A percentile compares a stretch with the other conserved stretches of the same genome.
phyloP scores from a whole-genome alignment of 2,888 invertebrate species.

The Leucophenga maculata region DNA sequence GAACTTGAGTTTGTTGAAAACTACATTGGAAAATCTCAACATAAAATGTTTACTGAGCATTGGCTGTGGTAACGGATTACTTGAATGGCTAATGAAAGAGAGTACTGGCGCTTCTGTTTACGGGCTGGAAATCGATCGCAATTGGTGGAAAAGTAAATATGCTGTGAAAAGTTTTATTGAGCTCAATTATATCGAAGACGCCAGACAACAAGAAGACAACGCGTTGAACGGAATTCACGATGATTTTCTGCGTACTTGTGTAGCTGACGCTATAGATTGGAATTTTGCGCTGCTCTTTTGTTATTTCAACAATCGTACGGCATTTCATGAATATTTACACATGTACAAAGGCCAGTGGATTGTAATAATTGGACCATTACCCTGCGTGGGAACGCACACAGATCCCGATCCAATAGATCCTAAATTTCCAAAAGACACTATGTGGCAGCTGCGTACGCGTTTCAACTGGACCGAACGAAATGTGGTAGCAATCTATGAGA shows the following conservation, averaged over 20 bases:
- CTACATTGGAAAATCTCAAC: slow-evolving; percentile 71
- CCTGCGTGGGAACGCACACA: slow-evolving; percentile 78
- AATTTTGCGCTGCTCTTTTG: slow-evolving; percentile 80
- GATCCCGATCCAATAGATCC: slow-evolving; percentile 80
- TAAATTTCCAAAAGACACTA: slow-evolving; percentile 70
- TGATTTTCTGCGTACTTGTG: slow-evolving; percentile 72
- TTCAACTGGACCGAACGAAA: slow-evolving; percentile 78
- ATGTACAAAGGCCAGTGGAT: slow-evolving; percentile 78
- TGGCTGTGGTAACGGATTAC: slow-evolving; percentile 86
- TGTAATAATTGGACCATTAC: slow-evolving; percentile 82
- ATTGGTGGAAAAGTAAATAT: slow-evolving; percentile 87
- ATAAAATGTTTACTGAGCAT: slow-evolving; percentile 78
- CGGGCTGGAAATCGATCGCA: slow-evolving; percentile 84
- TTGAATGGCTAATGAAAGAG: slow-evolving; percentile 84
- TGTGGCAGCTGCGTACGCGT: slow-evolving; percentile 76
- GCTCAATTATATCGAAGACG: slow-evolving; percentile 74
- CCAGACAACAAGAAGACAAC: too few relatives aligned
- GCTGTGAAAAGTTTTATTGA: slow-evolving; percentile 82
- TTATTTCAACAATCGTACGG: slow-evolving; percentile 83
- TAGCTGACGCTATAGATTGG: slow-evolving; percentile 55
- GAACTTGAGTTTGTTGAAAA: slow-evolving; percentile 77
- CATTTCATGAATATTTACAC: slow-evolving; percentile 80
- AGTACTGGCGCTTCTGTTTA: slow-evolving; percentile 74
- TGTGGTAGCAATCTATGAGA: slow-evolving; percentile 78
- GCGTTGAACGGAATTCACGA: too few relatives aligned